These are phyloP conservation scores for Lutjanus erythropterus DNA, from an alignment of 2,113 vertebrate species.

Conservation along the genomic window DNA sequence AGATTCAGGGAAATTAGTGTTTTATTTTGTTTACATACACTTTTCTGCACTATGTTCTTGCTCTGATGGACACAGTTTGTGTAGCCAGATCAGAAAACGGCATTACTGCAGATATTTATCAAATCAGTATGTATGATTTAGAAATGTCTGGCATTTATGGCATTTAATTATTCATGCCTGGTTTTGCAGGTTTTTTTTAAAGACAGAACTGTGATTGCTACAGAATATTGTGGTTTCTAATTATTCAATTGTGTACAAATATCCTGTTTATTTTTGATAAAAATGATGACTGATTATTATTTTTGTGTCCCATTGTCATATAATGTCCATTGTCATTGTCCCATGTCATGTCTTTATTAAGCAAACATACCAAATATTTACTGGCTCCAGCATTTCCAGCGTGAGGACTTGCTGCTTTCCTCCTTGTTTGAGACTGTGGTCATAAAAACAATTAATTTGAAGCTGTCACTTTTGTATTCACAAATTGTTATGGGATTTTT, in stretches of 20 bases:
- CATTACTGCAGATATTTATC: neutral
- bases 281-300: neutral
- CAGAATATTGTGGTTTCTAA: neutral
- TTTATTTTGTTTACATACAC: neutral
- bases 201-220: neutral
- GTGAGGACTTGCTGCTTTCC: too few relatives aligned
- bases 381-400: too few relatives aligned
- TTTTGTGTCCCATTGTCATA: neutral
- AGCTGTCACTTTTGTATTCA: too few relatives aligned
- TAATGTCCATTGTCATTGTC: too few relatives aligned
- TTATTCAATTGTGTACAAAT: neutral
- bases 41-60: neutral
- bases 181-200: neutral
- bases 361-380: too few relatives aligned
- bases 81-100: neutral
- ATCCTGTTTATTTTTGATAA: neutral
- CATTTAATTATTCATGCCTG: neutral
- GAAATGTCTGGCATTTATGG: neutral
- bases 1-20: neutral
- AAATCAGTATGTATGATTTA: neutral
- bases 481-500: too few relatives aligned
- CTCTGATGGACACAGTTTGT: neutral
- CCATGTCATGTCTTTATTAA: too few relatives aligned
- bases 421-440: too few relatives aligned
- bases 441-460: too few relatives aligned